Conservation (phyloP, 1,140 invertebrate genomes). For the Lordiphosa clarofinis region DNA sequence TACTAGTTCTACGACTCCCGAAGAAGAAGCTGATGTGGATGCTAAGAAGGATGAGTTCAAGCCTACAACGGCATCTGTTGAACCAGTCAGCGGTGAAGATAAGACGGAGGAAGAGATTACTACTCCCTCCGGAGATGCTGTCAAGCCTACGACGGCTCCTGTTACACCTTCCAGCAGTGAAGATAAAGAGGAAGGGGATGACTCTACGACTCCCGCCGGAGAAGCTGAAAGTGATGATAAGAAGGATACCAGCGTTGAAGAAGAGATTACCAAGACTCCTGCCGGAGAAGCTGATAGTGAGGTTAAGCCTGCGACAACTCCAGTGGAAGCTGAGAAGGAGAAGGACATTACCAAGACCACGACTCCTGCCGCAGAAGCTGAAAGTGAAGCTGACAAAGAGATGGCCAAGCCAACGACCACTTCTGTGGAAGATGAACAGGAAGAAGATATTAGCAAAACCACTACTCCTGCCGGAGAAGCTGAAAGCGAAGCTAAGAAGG, state of each 20-base stretch:
- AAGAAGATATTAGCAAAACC: background rate
- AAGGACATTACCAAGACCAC: no score
- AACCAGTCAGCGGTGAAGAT: constrained; percentile 10
- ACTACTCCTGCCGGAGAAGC: constrained; percentile 8
- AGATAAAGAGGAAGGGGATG: constrained; percentile 2
- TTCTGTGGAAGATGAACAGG: constrained; percentile 8
- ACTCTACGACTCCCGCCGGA: background rate
- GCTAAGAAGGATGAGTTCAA: background rate
- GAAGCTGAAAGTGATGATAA: background rate
- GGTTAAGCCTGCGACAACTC: constrained; percentile 2
- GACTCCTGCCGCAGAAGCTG: background rate
- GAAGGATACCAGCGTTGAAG: no score
- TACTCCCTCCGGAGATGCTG: constrained; percentile 7
- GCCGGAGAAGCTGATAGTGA: no score
- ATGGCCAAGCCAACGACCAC: background rate
- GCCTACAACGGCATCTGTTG: constrained; percentile 1
- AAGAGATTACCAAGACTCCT: no score
- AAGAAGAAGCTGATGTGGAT: background rate
- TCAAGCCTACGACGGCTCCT: background rate
- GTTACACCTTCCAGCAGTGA: constrained; percentile 7
- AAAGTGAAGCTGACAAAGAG: background rate
- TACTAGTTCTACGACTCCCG: constrained; percentile 5
- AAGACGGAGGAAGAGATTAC: constrained; percentile 10
- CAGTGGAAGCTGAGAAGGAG: constrained; percentile 1
- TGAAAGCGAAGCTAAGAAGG: background rate